Evolutionary conservation across 2,797 vertebrate genomes (phyloP), one percentile per base, ranked within the genome.

Genomic region (Cyclopterus lumpus): DNA sequence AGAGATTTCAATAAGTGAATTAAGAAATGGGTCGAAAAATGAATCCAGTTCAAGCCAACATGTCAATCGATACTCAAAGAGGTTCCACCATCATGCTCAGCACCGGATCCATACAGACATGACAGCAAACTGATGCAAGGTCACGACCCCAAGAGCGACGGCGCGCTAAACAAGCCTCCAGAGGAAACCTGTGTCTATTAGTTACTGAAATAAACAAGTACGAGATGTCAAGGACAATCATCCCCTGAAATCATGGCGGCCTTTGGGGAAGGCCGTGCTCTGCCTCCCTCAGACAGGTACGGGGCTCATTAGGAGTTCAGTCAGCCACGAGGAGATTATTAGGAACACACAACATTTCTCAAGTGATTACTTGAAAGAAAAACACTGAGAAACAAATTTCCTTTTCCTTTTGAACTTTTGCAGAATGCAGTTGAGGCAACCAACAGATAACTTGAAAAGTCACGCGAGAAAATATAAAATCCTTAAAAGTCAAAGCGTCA

Each of bases 241-340:
- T 65, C 42, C 2, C 8, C 42, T 67, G 49, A 51, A 69, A 49
- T 75, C 6, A 69, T 14, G 10, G 22, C 30, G 59, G 38, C 79
- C 85, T 48, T 73, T 48, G 5, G 85, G 82, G 86, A 88, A 38
- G 20, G 36, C 24, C 0, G 24, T 24, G 65, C 62, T 64, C 42
- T 46, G 22, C 38, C 68, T 16, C 67, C 67, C 69, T 69, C 34
- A 87, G 60, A 76, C 73, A 38, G 26, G 44, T 68, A 80, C 1
- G 16, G n/a, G 34, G 53, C 82, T 92, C 86, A 92, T 91, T 90
- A 92, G 26, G 79, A 77, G 73, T 48, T 81, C 46, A 84, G 67
- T 83, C 76, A 81, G 54, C 61, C 62, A 72, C 73, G 79, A 74
- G 71, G 24, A 28, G 30, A 65, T 63, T 6, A 62, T 66, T 65